A percentile compares a stretch with the other conserved stretches of the same genome.
Evolutionary conservation across 2,113 vertebrate species (phyloP).

Genomic region (Psittacus erithacus): DNA sequence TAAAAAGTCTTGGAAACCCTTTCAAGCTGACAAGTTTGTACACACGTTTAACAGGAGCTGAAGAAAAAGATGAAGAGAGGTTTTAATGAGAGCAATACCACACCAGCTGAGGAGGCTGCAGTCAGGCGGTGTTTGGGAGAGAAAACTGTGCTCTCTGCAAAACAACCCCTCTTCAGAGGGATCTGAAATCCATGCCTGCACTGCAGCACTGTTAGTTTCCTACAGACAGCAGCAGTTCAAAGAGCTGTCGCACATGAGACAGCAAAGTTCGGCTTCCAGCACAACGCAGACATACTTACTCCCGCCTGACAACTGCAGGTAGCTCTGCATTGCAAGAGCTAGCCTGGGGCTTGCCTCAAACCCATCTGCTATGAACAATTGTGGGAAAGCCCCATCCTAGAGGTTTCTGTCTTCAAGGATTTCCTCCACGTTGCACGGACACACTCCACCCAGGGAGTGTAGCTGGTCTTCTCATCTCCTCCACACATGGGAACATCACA

Average conservation of each 20-base stretch:
- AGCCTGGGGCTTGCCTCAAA: background rate
- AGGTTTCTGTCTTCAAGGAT: constrained; percentile 22
- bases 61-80: background rate
- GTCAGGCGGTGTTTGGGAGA: fast-evolving
- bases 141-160: background rate
- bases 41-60: background rate
- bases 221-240: background rate
- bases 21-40: background rate
- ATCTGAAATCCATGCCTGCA: background rate
- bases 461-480: background rate
- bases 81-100: background rate
- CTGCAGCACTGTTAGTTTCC: background rate
- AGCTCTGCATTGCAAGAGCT: background rate
- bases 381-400: background rate
- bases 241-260: background rate
- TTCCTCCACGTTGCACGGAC: background rate
- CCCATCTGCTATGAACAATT: fast-evolving
- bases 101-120: background rate
- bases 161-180: background rate
- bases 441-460: fast-evolving
- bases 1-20: constrained; percentile 10
- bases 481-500: background rate
- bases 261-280: background rate
- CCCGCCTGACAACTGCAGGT: background rate
- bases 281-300: fast-evolving